Percentiles rank a stretch among this genome's conserved stretches.
Conservation (phyloP, 2,113 vertebrate species). For the Dicerorhinus sumatrensis region DNA sequence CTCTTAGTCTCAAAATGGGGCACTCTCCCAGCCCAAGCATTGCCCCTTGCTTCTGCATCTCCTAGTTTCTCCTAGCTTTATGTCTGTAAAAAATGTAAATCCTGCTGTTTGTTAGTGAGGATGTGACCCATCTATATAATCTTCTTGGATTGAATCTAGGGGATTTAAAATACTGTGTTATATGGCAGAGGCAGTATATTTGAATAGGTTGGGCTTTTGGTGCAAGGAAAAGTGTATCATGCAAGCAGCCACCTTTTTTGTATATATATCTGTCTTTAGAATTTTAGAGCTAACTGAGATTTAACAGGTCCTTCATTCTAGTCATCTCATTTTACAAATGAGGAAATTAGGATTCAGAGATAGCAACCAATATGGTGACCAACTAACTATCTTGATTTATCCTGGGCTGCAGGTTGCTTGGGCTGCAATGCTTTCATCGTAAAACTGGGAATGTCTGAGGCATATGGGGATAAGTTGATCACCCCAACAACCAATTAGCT, state of each 20-base stretch:
- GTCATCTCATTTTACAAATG: background rate
- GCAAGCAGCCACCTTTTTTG: background rate
- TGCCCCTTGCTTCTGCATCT: background rate
- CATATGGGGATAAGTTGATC: background rate
- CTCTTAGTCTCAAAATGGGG: background rate
- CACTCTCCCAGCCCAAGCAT: background rate
- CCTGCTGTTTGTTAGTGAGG: background rate
- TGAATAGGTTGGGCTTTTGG: background rate
- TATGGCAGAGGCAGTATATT: background rate
- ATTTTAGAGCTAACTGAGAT: slow-evolving; percentile 8
- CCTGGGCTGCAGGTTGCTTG: background rate
- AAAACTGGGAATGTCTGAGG: background rate
- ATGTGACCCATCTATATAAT: background rate
- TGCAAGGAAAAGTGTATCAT: background rate
- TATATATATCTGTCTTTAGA: background rate
- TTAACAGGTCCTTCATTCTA: background rate
- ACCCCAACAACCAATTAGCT: background rate
- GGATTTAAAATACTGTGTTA: slow-evolving; percentile 10
- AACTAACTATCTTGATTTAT: background rate
- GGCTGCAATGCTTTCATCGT: background rate
- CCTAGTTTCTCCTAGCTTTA: background rate
- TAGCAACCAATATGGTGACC: background rate
- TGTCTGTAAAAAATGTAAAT: background rate
- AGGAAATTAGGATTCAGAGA: background rate
- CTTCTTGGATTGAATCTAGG: background rate